Evolutionary conservation across 2,113 vertebrate species (phyloP), one percentile per base, ranked within the genome.

Genomic region (Vicugna pacos): DNA sequence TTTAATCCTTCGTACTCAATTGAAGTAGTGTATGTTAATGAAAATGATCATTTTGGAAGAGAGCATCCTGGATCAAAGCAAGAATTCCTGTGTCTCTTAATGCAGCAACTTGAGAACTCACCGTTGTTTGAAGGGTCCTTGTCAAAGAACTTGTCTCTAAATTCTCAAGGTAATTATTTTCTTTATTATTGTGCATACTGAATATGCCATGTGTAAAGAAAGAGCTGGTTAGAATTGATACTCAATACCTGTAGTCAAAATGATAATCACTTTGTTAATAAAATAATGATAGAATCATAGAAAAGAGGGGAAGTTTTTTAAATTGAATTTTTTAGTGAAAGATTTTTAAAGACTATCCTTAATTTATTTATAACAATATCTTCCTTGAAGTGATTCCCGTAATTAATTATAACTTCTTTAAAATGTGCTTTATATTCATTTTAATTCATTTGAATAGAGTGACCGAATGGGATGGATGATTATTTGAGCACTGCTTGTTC

Each of bases 1-100:
- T 99, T 99, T 94, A 98, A 98, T 98, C 99, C 99, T 87, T 98
- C 97, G 42, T 98, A 97, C 54, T 90, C 97, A 42, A 98, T 99
- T 96, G 98, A 99, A 84, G 97, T 99, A 97, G 98, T 97, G 70
- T 99, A 99, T 97, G 70, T 97, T 38, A 98, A 97, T 95, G 95
- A 93, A 95, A 98, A 97, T 89, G 97, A 64, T 7, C 87, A n/a
- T 89, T 94, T 86, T 15, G 95, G 95, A 95, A 94, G 48, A 94
- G 67, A 97, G 50, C 81, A 67, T 92, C 91, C 83, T 95, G 97
- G 97, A 96, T 98, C 98, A 98, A 98, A 97, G 64, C 93, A 96
- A 80, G 98, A 88, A 97, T 99, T 99, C 96, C 98, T 99, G 90
- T 96, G 97, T 15, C 97, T 98, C 58, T 91, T 99, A 96, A 98